These are phyloP conservation scores for Rhagonycha fulva DNA, from an alignment of 2,888 invertebrate species.

Conservation along the genomic window DNA sequence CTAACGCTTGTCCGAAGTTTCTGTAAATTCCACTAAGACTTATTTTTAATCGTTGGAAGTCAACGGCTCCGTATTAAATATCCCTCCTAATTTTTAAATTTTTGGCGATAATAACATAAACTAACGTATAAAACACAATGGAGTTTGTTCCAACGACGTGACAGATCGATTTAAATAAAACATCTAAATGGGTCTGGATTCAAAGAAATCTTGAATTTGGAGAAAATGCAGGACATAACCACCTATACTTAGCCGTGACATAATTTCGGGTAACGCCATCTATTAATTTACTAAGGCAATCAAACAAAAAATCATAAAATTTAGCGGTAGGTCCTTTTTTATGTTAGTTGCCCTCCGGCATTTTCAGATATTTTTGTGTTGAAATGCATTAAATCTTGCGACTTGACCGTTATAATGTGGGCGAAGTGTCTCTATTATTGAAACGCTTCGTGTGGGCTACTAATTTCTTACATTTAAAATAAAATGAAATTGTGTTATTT, in stretches of 20 bases:
- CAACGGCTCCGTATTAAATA: neutral
- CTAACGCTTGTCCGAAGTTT: constrained; percentile 2
- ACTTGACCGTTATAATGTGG: neutral
- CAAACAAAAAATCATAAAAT: neutral
- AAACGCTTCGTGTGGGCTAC: neutral
- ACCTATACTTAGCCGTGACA: neutral
- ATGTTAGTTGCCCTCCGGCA: no score
- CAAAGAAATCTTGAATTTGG: neutral
- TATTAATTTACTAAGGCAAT: neutral
- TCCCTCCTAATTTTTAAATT: neutral
- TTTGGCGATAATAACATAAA: neutral
- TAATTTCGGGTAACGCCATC: neutral
- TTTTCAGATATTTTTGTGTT: neutral
- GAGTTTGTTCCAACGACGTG: neutral
- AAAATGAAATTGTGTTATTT: neutral
- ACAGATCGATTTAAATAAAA: neutral
- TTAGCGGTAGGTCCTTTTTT: no score
- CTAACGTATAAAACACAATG: neutral
- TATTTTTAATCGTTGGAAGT: neutral
- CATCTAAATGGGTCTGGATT: neutral
- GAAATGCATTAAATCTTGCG: neutral
- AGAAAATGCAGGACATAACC: neutral
- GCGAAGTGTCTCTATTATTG: neutral
- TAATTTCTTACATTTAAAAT: neutral
- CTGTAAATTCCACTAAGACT: constrained; percentile 19